Evolutionary conservation across 2,113 vertebrate genomes (phyloP), one percentile per base, ranked within the genome.

Genomic region (Gallinago undulata): DNA sequence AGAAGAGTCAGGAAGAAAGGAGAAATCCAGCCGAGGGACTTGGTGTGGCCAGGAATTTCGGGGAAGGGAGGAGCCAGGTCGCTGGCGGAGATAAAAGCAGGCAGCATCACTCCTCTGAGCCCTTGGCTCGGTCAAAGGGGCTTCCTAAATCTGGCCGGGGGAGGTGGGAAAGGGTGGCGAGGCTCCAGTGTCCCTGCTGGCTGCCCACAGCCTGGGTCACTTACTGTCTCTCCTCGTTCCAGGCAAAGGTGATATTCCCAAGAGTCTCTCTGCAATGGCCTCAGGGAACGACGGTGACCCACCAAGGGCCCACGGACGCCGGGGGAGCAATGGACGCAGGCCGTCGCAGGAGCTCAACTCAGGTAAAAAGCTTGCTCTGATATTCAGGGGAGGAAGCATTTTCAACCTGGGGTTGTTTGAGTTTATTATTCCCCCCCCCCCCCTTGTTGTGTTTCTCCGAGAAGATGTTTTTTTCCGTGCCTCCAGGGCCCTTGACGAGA

Each of bases 191-290:
- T 43, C 30, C n/a, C 31, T 3, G 27, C 37, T 12, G 41, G 23
- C 43, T 85, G 31, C 62, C 48, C 37, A 2, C 14, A 6, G 39
- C 47, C 41, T 25, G 4, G 5, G 10, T 10, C 30, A 3, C 39
- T 72, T 13, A 66, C 24, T 3, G 5, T 17, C 55, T 64, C 15
- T 55, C 4, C 0, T 68, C 4, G 0, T 45, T 87, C 30, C 92
- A 97, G 97, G 93, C 83, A 41, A 67, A 15, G 33, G 48, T 18
- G 66, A 37, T 22, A 2, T 19, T n/a, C 69, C 70, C 51, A 13
- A 84, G 70, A 15, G 60, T 66, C 68, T 21, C 64, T 84, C 92
- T 69, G 94, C 92, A 1, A 97, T 97, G 97, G 96, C 96, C 73
- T 95, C 97, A 5, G 91, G 95, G 92, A 64, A 67, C 3, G 41